Evolutionary conservation across 2,797 vertebrate genomes (phyloP), one percentile per base, ranked within the genome.

Genomic region (Darevskia mixta): DNA sequence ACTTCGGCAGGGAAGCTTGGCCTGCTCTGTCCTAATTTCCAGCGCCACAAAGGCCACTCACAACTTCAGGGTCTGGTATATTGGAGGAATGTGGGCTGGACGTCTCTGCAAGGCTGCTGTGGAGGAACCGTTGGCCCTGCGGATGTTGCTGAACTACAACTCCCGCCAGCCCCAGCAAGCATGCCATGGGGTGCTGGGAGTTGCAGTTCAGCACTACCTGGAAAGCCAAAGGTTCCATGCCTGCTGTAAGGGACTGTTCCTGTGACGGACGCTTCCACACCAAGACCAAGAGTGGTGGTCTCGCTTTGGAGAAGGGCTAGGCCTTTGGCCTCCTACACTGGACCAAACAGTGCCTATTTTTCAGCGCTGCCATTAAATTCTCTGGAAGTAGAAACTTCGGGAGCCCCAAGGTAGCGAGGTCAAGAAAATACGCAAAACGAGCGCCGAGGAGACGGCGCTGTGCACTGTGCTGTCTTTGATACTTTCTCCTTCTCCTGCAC

Each of bases 401-500:
- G 86, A 88, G 86, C 89, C 79, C 92, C 83, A 78, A 86, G 87
- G 71, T 86, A 87, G 69, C 78, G 20, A 81, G 86, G 76, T 85
- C 90, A 86, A 89, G 89, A 83, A 91, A 93, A 92, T 87, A 86
- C 79, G 72, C 18, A 61, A 90, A 90, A 76, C 76, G 92, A 90
- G 82, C 80, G 6, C 66, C 38, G 90, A 90, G 93, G 89, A 92
- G 79, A 7, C 92, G 86, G 89, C 80, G 89, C 71, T 0, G 29
- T 8, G 67, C 2, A 0, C 0, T 0, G 90, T 86, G 32, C 35
- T 89, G 75, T 92, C 93, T 90, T 82, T 93, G 92, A 90, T 92
- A 94, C 94, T 94, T 94, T 93, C 87, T 89, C 78, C 88, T 15
- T 61, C 88, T 79, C 38, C 4, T 11, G 75, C 90, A 4, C 88